Evolutionary conservation across 2,113 vertebrate species (phyloP), one percentile per base, ranked within the genome.

Genomic region (Serinus canaria): DNA sequence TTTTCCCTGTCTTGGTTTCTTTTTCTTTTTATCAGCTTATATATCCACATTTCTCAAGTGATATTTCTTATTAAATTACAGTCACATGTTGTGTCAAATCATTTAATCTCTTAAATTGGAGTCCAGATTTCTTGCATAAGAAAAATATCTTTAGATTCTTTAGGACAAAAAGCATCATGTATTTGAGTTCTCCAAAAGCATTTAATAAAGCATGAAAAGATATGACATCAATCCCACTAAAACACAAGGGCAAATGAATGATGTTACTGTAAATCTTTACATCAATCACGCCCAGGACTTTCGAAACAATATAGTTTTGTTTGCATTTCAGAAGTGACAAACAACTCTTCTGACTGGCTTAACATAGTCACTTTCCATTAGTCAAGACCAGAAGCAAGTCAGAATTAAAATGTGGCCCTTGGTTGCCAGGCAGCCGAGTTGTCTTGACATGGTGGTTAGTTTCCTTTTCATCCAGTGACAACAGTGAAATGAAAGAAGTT

Each of bases 361-460:
- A 99, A 98, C 98, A 98, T 98, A 98, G 98, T 99, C 99, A 98
- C 99, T 99, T 99, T 99, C 99, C 99, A 99, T 99, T 99, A 99
- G 98, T 98, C 98, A 98, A 99, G 98, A 99, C 98, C 96, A 98
- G 98, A 98, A 98, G 98, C 98, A 99, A 99, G 99, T 99, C 98
- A 98, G 98, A 99, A 99, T 99, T 99, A 99, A 99, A 99, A 99
- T 98, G 98, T 99, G 99, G 98, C 98, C 97, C 87, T 97, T 98
- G 86, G 99, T 99, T 99, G 99, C 99, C 98, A 99, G 99, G 99
- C 99, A 99, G 98, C 99, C 93, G 98, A 99, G 98, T 99, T 99
- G 98, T 99, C 99, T 99, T 99, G 99, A 99, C 99, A 99, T 99
- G 99, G 99, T 99, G 99, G 99, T 99, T 99, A 99, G 99, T 99